These are phyloP conservation scores for Rhopalosiphum padi DNA, from an alignment of 1,140 invertebrate species.

Conservation along the genomic window DNA sequence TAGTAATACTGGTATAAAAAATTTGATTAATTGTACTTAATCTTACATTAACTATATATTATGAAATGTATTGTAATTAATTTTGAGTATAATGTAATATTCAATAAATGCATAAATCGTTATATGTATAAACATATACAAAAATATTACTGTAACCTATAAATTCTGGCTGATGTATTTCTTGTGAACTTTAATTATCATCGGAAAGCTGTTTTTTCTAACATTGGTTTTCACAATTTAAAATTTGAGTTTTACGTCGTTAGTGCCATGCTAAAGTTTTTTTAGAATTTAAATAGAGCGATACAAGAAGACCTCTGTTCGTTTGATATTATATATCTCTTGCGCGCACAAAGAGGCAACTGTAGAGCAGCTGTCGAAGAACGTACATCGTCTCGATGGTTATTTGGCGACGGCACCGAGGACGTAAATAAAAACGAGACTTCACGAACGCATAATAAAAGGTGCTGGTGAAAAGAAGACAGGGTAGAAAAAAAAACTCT, in stretches of 20 bases:
- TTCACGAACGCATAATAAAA: slow-evolving; percentile 8
- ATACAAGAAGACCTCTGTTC: background rate
- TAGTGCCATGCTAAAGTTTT: background rate
- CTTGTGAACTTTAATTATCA: background rate
- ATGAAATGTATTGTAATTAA: too few relatives aligned
- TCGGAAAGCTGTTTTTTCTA: background rate
- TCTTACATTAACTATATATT: too few relatives aligned
- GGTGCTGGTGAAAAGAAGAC: background rate
- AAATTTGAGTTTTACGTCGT: background rate
- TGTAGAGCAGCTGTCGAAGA: background rate
- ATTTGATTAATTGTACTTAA: too few relatives aligned
- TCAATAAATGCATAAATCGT: too few relatives aligned
- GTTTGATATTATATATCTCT: background rate
- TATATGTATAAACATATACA: too few relatives aligned
- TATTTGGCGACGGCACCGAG: background rate
- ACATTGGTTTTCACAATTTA: background rate
- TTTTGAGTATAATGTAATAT: too few relatives aligned
- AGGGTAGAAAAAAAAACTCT: background rate
- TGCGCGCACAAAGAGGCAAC: background rate
- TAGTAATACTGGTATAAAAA: too few relatives aligned
- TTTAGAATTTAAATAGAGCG: background rate
- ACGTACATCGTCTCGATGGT: background rate
- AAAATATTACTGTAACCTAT: too few relatives aligned
- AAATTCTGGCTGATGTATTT: background rate
- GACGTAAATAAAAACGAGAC: background rate